Conservation (phyloP, 2,113 vertebrate genomes). For the Lamprotornis superbus region DNA sequence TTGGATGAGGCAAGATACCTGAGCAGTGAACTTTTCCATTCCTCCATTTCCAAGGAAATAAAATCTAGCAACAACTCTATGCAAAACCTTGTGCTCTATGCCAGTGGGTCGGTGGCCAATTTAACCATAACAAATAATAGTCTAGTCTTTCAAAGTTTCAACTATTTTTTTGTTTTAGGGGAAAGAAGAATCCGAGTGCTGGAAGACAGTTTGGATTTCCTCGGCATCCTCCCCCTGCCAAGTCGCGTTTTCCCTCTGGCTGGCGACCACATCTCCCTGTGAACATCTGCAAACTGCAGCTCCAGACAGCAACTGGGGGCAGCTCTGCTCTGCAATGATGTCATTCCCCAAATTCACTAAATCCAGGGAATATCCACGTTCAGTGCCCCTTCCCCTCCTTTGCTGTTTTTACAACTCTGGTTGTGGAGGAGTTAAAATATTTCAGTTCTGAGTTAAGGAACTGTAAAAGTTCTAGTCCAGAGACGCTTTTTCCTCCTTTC, state of each 20-base stretch:
- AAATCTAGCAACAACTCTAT: conserved; percentile 36
- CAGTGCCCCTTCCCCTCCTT: not conserved
- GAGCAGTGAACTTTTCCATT: conserved; percentile 31
- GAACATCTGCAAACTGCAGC: not conserved
- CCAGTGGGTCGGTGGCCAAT: conserved; percentile 18
- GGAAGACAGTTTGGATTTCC: conserved; percentile 39
- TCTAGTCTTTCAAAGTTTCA: conserved; percentile 39
- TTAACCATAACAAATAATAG: conserved; percentile 46
- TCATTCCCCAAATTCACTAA: not conserved
- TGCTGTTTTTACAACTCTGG: not conserved
- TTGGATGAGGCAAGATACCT: conserved; percentile 48
- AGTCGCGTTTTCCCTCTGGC: conserved; percentile 12
- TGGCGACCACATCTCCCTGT: not conserved
- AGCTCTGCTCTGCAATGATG: not conserved
- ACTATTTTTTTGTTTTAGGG: not conserved
- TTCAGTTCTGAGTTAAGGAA: conserved; percentile 63
- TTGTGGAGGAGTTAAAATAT: conserved; percentile 48
- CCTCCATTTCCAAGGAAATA: conserved; percentile 53
- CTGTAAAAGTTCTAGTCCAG: not conserved
- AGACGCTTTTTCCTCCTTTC: conserved; percentile 2
- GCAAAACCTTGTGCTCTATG: not conserved
- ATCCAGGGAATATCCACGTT: not conserved
- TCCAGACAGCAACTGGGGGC: not conserved
- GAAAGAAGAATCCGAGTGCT: not conserved
- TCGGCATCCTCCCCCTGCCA: conserved; percentile 37